Evolutionary conservation across 2,888 invertebrate species (phyloP).

Genomic region (Thysanoteuthis rhombus): DNA sequence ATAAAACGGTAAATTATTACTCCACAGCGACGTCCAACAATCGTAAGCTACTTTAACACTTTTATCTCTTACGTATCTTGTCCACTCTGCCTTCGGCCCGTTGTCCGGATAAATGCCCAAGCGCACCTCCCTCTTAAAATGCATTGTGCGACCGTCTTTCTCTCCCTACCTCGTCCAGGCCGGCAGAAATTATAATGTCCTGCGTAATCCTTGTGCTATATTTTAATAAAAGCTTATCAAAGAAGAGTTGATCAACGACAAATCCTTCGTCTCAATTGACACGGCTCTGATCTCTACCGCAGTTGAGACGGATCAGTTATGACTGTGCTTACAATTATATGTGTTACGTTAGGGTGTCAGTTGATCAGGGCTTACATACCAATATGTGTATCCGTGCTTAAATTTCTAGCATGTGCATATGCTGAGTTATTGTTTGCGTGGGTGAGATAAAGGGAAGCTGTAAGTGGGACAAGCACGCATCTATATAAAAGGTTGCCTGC

Average conservation of each 20-base stretch:
- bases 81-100: background rate
- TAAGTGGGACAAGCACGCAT: too few relatives aligned
- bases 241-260: background rate
- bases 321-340: background rate
- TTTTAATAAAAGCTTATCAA: background rate
- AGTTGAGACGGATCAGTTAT: background rate
- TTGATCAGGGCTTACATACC: background rate
- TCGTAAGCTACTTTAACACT: background rate
- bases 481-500: too few relatives aligned
- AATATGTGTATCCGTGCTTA: background rate
- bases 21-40: background rate
- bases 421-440: background rate
- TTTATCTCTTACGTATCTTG: background rate
- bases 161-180: background rate
- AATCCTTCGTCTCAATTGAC: background rate
- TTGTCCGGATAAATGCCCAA: constrained; percentile 12
- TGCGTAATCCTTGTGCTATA: background rate
- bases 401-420: background rate
- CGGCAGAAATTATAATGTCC: background rate
- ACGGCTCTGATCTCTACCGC: background rate
- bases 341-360: background rate
- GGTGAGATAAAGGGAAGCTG: background rate
- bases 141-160: background rate
- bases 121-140: background rate
- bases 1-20: constrained; percentile 12